These are phyloP conservation scores for Abscondita cerata DNA, from an alignment of 2,888 invertebrate species.

Conservation along the genomic window DNA sequence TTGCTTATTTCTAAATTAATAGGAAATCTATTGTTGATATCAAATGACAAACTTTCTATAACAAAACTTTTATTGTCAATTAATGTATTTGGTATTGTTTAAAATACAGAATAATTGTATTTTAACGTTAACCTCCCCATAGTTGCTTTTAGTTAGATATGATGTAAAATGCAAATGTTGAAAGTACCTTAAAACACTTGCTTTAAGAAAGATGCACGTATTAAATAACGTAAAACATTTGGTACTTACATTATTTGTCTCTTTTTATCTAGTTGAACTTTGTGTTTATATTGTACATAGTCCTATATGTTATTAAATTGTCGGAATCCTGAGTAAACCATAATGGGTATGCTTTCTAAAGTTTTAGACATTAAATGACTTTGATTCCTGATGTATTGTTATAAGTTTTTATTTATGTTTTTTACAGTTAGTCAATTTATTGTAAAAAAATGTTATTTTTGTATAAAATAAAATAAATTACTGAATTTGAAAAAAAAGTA, in stretches of 20 bases:
- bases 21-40: background rate
- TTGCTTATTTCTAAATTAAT: too few relatives aligned
- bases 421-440: conserved; percentile 24
- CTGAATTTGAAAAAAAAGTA: background rate
- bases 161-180: background rate
- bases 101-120: conserved; percentile 1
- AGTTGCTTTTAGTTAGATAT: conserved; percentile 7
- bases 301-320: too few relatives aligned
- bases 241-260: too few relatives aligned
- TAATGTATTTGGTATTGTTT: background rate
- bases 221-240: too few relatives aligned
- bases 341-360: too few relatives aligned
- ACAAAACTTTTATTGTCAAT: background rate
- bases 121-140: background rate
- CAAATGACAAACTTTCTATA: background rate
- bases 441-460: conserved; percentile 32
- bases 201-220: background rate
- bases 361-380: too few relatives aligned
- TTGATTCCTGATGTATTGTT: too few relatives aligned
- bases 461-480: conserved; percentile 19
- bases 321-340: too few relatives aligned
- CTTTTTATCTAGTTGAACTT: too few relatives aligned
- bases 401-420: background rate
- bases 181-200: background rate
- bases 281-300: too few relatives aligned